A percentile compares a stretch with the other conserved stretches of the same genome.
Conservation (phyloP, 2,113 vertebrate genomes). For the Lagopus leucura region DNA sequence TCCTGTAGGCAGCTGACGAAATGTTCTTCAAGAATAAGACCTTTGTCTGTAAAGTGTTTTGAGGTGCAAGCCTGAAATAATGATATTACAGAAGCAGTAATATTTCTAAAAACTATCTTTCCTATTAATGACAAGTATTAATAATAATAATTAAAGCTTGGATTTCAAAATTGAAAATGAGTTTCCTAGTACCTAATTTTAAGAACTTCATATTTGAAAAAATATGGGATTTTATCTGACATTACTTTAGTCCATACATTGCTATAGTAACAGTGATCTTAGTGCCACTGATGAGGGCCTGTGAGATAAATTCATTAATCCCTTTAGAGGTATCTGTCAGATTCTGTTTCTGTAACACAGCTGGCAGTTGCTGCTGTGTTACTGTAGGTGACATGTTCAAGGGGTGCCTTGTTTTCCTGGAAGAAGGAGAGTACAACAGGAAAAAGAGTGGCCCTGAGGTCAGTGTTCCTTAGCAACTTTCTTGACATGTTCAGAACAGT, state of each 20-base stretch:
- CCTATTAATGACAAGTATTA: not conserved
- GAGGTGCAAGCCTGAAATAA: not conserved
- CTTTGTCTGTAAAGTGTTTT: not conserved
- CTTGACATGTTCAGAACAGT: not conserved
- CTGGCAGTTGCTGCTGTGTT: not conserved
- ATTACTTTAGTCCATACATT: not conserved
- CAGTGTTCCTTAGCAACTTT: not conserved
- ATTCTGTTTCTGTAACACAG: not conserved
- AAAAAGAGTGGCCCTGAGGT: not conserved
- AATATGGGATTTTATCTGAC: not conserved
- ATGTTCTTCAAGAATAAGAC: not conserved
- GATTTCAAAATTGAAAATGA: slow-evolving; percentile 14
- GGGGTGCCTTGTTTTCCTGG: not conserved
- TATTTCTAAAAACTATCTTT: not conserved
- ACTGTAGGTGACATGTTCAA: not conserved
- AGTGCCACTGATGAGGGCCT: not conserved
- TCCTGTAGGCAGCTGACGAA: not conserved
- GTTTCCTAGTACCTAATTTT: not conserved
- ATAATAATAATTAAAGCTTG: not conserved
- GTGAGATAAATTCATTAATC: not conserved
- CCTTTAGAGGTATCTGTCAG: not conserved
- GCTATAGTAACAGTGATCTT: slow-evolving; percentile 2
- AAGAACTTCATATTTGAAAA: slow-evolving; percentile 19
- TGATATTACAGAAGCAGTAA: not conserved
- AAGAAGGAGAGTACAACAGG: not conserved